These are phyloP conservation scores for Bombus ignitus DNA, from an alignment of 1,140 invertebrate genomes.

Conservation along the genomic window DNA sequence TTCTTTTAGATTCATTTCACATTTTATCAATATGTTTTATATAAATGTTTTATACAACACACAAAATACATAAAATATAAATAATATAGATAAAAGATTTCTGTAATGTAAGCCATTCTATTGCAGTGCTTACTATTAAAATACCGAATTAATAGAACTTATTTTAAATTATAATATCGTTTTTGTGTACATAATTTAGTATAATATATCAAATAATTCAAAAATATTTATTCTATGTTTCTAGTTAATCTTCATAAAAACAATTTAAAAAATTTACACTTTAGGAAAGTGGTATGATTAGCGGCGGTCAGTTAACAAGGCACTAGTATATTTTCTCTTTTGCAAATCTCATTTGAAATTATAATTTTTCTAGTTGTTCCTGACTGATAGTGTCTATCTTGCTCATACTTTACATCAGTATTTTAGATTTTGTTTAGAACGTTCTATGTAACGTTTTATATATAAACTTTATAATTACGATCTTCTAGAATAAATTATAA, in stretches of 20 bases:
- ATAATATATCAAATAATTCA: background rate
- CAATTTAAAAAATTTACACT: background rate
- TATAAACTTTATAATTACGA: background rate
- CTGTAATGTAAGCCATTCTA: too few relatives aligned
- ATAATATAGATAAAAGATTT: too few relatives aligned
- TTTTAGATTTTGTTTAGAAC: background rate
- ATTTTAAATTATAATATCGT: background rate
- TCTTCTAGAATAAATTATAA: background rate
- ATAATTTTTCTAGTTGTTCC: slow-evolving; percentile 5
- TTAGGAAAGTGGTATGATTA: background rate
- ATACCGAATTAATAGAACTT: background rate
- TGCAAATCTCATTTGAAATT: slow-evolving; percentile 16
- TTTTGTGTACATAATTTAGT: background rate
- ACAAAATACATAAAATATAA: too few relatives aligned
- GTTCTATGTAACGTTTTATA: background rate
- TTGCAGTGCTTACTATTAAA: too few relatives aligned
- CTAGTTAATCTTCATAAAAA: background rate
- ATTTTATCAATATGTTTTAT: too few relatives aligned
- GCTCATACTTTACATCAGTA: background rate
- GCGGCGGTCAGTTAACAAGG: background rate
- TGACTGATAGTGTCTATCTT: background rate
- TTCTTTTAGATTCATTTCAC: too few relatives aligned
- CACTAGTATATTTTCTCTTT: background rate
- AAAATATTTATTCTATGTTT: too few relatives aligned
- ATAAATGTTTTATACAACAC: too few relatives aligned